phyloP scores from a whole-genome alignment of 2,888 invertebrate genomes.

The Amphipyra tragopoginis region DNA sequence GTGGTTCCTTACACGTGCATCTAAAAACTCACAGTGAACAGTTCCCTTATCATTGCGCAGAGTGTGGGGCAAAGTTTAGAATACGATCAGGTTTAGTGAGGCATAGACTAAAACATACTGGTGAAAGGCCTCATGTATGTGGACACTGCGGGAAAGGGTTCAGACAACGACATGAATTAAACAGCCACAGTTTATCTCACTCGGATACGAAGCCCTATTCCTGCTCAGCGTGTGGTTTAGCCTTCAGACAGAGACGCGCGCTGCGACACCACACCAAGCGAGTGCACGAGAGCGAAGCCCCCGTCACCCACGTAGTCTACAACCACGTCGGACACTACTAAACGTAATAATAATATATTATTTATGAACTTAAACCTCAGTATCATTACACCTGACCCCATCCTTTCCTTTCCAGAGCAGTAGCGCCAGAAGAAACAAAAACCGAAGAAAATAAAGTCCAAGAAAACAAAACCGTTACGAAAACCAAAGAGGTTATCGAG shows the following conservation, averaged over 20 bases:
- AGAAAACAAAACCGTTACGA: conserved; percentile 2
- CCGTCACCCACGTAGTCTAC: conserved; percentile 12
- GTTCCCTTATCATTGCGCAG: conserved; percentile 89
- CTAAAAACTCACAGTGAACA: conserved; percentile 89
- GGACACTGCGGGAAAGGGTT: conserved; percentile 89
- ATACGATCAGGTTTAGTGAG: conserved; percentile 89
- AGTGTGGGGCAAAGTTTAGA: conserved; percentile 91
- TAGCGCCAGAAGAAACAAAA: conserved; percentile 16
- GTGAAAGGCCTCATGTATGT: conserved; percentile 91
- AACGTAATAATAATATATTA: conserved; percentile 12
- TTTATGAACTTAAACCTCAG: neutral
- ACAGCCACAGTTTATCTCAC: conserved; percentile 88
- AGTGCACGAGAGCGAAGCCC: conserved; percentile 70
- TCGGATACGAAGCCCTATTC: conserved; percentile 88
- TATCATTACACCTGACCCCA: conserved; percentile 38
- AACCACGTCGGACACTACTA: conserved; percentile 36
- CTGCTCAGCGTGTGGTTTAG: conserved; percentile 88
- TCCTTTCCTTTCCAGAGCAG: conserved; percentile 49
- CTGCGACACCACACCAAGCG: conserved; percentile 83
- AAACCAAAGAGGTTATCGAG: conserved; percentile 24
- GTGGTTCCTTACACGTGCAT: conserved; percentile 91
- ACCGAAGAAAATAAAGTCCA: conserved; percentile 4
- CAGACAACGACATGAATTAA: conserved; percentile 90
- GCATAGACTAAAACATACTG: conserved; percentile 91
- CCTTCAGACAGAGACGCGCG: conserved; percentile 85